Evolutionary conservation across 37 sponge, comb jelly and placozoan species (phyloP).

Genomic region (Dysidea cf. avara): DNA sequence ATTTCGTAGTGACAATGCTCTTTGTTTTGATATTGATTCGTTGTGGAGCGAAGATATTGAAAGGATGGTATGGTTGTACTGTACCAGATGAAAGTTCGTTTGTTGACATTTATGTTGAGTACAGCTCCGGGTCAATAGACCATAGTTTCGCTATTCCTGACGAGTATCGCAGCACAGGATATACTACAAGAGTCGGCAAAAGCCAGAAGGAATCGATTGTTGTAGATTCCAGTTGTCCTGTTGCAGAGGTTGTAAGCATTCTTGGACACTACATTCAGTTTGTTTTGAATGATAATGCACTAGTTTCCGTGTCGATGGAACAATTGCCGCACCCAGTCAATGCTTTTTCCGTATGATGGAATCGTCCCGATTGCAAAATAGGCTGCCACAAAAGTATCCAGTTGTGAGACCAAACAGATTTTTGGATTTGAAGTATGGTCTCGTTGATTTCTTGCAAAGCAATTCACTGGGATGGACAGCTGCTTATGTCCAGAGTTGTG

Average conservation of each 20-base stretch:
- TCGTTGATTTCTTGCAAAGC: conserved; percentile 39
- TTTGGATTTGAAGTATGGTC: conserved; percentile 43
- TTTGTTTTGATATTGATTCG: conserved; percentile 31
- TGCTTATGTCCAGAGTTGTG: conserved; percentile 22
- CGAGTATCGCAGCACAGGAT: conserved; percentile 19
- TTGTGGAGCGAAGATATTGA: conserved; percentile 37
- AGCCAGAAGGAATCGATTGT: conserved; percentile 25
- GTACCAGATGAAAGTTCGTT: conserved; percentile 28
- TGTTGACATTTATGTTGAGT: conserved; percentile 35
- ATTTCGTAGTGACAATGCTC: conserved; percentile 6
- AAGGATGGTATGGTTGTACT: conserved; percentile 34
- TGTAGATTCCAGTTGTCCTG: conserved; percentile 26
- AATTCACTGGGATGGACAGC: conserved; percentile 39
- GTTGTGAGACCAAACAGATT: conserved; percentile 32
- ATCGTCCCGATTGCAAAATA: too few relatives aligned
- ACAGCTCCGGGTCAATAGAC: conserved; percentile 27
- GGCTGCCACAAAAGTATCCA: conserved; percentile 35
- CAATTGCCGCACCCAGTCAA: too few relatives aligned
- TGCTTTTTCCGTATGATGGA: too few relatives aligned
- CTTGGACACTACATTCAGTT: conserved; percentile 13
- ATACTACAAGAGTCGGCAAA: conserved; percentile 3
- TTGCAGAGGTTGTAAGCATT: conserved; percentile 10
- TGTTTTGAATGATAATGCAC: not conserved
- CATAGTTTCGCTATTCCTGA: conserved; percentile 47
- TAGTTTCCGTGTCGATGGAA: too few relatives aligned